Base-by-base conservation (phyloP, 2,797 vertebrate species). In the Salmo trutta region DNA sequence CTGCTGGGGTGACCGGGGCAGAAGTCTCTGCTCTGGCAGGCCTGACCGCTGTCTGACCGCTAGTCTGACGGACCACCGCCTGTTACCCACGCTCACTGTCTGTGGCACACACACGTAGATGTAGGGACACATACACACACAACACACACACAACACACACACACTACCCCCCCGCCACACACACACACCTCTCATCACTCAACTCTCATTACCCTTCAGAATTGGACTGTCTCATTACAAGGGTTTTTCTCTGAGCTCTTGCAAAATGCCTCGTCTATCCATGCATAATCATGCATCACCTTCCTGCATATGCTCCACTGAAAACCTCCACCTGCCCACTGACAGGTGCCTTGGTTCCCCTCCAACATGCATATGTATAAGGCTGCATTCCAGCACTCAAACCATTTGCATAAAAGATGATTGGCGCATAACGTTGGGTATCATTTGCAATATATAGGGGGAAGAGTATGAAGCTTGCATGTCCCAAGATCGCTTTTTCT, bases 401-500 rank as follows among this genome's bases (percentile, higher is more conserved):
- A 82, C 76, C 51, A 91, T 92, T 93, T 91, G 79, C 91, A 92
- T 93, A 87, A 88, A 88, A 87, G 86, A 93, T 91, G 88, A 93
- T 88, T 85, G 84, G 79, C 19, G 52, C 80, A 81, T 90, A 88
- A 88, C 62, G 27, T 76, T 73, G 77, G 83, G 56, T 76, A 76
- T 85, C 83, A 92, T 93, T 93, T 91, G 87, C 82, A 90, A 90
- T 87, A 88, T 88, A 88, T 77, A 78, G 78, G 77, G 79, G 78
- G 68, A 86, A 90, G 83, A 82, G 78, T 72, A 62, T 85, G 85
- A 90, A 88, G 84, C 85, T 87, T 85, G 85, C 41, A 10, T 67
- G 81, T 77, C 75, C 21, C 24, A 19, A 24, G 36, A 47, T 24
- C n/a, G 3, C 36, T 5, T 21, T 47, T 36, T 71, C 8, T 15